Evolutionary conservation across 1,140 invertebrate genomes (phyloP).

Genomic region (silkworm (Bombyx mori)): ASM3026992v2 NC_085126.1:7469501-7470000

Average conservation of each 20-base stretch:
- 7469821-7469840: constrained; percentile 54
- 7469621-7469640: no score
- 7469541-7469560: no score
- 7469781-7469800: constrained; percentile 28
- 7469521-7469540: no score
- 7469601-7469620: no score
- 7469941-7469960: constrained; percentile 44
- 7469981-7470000: constrained; percentile 67
- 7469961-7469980: constrained; percentile 45
- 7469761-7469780: constrained; percentile 48
- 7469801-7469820: constrained; percentile 28
- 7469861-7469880: constrained; percentile 41
- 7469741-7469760: constrained; percentile 64
- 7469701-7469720: constrained; percentile 68
- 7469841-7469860: constrained; percentile 65
- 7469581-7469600: no score
- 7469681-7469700: constrained; percentile 66
- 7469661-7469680: constrained; percentile 65
- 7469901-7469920: constrained; percentile 6
- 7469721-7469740: constrained; percentile 63
- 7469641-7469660: constrained; percentile 31
- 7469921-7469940: constrained; percentile 6
- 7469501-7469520: no score
- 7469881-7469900: background rate
- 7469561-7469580: no score